A percentile compares a stretch with the other conserved stretches of the same genome.
Evolutionary conservation across 2,797 vertebrate species (phyloP).

Genomic region (Neosilurus mollespiculum): DNA sequence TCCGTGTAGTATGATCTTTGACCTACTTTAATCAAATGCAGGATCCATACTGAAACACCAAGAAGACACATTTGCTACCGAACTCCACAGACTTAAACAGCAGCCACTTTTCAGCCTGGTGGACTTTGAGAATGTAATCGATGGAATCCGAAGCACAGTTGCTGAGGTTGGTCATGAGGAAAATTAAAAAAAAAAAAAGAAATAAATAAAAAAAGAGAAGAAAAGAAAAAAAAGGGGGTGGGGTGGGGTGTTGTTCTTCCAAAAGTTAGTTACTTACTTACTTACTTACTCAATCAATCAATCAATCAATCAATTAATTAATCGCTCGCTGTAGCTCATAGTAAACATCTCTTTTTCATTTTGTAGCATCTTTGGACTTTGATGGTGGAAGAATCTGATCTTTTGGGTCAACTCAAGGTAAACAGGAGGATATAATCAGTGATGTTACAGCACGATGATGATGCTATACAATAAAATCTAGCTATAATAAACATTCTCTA

Average conservation of each 20-base stretch:
- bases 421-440: constrained; percentile 4
- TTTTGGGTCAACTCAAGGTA: constrained; percentile 96
- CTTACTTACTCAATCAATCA: no score
- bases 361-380: constrained; percentile 94
- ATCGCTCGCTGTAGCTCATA: background rate
- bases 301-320: no score
- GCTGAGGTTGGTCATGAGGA: constrained; percentile 82
- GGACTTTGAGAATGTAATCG: constrained; percentile 93
- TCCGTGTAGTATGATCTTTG: background rate
- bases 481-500: background rate
- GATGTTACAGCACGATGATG: background rate
- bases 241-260: no score
- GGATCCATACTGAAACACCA: constrained; percentile 96
- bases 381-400: constrained; percentile 95
- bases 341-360: constrained; percentile 20
- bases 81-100: constrained; percentile 93
- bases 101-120: constrained; percentile 90
- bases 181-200: background rate
- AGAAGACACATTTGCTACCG: constrained; percentile 90
- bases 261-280: no score
- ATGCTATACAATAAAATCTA: background rate
- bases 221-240: no score
- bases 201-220: no score
- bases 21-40: constrained; percentile 52
- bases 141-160: constrained; percentile 91